A percentile compares a stretch with the other conserved stretches of the same genome.
Evolutionary conservation across 2,888 invertebrate species (phyloP).

Genomic region (Smittia aterrima): DNA sequence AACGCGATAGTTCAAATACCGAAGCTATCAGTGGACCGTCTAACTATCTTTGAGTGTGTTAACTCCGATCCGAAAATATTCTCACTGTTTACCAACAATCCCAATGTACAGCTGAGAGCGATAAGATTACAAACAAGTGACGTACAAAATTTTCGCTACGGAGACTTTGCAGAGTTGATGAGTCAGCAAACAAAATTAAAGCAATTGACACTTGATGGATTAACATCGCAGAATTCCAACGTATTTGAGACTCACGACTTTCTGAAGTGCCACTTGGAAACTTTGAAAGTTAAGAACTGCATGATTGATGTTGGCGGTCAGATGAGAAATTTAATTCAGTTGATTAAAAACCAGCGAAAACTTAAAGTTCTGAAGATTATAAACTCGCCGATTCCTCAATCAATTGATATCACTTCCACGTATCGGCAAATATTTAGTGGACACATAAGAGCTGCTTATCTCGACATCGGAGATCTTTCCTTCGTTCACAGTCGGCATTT

Average conservation of each 20-base stretch:
- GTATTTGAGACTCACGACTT: slow-evolving; percentile 6
- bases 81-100: slow-evolving; percentile 11
- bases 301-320: background rate
- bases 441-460: background rate
- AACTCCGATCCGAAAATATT: slow-evolving; percentile 19
- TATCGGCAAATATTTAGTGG: slow-evolving; percentile 25
- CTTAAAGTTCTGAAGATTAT: slow-evolving; percentile 11
- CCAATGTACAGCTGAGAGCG: slow-evolving; percentile 1
- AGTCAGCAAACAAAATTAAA: slow-evolving; percentile 4
- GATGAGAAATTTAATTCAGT: background rate
- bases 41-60: slow-evolving; percentile 14
- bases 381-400: slow-evolving; percentile 14
- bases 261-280: background rate
- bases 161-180: slow-evolving; percentile 21
- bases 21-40: background rate
- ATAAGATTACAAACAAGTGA: slow-evolving; percentile 16
- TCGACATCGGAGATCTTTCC: background rate
- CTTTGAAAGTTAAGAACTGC: background rate
- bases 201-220: background rate
- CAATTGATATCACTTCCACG: background rate
- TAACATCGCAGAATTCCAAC: slow-evolving; percentile 16
- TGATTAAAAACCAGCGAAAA: slow-evolving; percentile 21
- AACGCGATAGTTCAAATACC: slow-evolving; percentile 33
- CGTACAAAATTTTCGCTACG: background rate
- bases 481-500: slow-evolving; percentile 28